These are phyloP conservation scores for Parapristionchus giblindavisi DNA, from an alignment of 2,888 invertebrate genomes.

Conservation along the genomic window DNA sequence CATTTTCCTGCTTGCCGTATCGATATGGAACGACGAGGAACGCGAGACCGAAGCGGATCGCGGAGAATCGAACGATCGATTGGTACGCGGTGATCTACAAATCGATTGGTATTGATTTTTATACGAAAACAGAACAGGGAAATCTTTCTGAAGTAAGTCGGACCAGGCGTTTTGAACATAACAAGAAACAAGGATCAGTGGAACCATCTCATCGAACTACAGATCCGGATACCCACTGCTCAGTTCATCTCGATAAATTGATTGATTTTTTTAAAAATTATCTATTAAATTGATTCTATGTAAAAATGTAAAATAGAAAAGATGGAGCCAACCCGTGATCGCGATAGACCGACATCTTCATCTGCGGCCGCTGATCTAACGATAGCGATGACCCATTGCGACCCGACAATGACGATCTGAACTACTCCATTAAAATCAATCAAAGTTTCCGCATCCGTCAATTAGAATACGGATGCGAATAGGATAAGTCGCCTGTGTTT, in stretches of 20 bases:
- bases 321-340: constrained; percentile 12
- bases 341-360: constrained; percentile 30
- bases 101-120: neutral
- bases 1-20: constrained; percentile 10
- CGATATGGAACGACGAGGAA: constrained; percentile 24
- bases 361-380: constrained; percentile 9
- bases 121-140: neutral
- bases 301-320: too few species aligned
- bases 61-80: constrained; percentile 31
- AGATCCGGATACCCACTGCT: too few species aligned
- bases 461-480: neutral
- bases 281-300: too few species aligned
- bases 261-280: too few species aligned
- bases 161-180: too few species aligned
- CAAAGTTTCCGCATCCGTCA: too few species aligned
- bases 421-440: too few species aligned
- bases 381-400: neutral
- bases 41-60: constrained; percentile 31
- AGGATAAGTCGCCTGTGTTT: neutral
- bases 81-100: constrained; percentile 14
- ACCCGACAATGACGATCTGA: constrained; percentile 27
- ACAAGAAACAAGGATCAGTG: too few species aligned
- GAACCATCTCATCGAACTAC: too few species aligned
- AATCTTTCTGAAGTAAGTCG: too few species aligned
- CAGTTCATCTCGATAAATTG: too few species aligned